Evolutionary conservation across 2,113 vertebrate genomes (phyloP).

Genomic region (Galeopterus variegatus): DNA sequence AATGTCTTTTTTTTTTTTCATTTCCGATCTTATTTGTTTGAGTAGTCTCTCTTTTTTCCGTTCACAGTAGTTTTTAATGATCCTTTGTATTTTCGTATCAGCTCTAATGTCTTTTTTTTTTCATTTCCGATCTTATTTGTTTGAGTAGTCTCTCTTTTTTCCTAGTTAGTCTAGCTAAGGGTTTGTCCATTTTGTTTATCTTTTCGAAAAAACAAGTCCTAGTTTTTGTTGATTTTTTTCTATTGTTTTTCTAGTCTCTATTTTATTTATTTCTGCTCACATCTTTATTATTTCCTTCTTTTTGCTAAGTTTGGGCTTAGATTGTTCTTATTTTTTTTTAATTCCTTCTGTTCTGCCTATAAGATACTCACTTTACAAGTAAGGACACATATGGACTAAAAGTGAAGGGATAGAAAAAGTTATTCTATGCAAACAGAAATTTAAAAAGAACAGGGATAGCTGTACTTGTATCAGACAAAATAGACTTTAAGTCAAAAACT

Average conservation of each 20-base stretch:
- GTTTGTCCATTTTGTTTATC: not conserved
- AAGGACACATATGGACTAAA: not conserved
- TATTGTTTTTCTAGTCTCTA: not conserved
- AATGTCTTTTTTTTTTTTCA: not conserved
- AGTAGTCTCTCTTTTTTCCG: not conserved
- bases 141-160: not conserved
- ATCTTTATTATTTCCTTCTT: not conserved
- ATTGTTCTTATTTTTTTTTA: not conserved
- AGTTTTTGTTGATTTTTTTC: not conserved
- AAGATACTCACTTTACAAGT: not conserved
- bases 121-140: not conserved
- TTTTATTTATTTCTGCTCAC: not conserved
- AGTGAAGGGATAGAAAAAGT: not conserved
- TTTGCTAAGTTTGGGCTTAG: not conserved
- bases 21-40: not conserved
- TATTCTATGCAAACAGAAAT: not conserved
- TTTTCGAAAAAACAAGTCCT: not conserved
- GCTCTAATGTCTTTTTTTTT: not conserved
- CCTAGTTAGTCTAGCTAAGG: not conserved
- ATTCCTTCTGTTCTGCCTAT: not conserved
- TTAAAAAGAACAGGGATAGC: not conserved
- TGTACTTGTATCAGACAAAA: not conserved
- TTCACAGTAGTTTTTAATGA: not conserved
- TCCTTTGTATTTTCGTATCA: not conserved
- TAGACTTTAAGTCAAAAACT: not conserved